Evolutionary conservation across 2,797 vertebrate species (phyloP).

Genomic region (Phrynocephalus guinanensis): DNA sequence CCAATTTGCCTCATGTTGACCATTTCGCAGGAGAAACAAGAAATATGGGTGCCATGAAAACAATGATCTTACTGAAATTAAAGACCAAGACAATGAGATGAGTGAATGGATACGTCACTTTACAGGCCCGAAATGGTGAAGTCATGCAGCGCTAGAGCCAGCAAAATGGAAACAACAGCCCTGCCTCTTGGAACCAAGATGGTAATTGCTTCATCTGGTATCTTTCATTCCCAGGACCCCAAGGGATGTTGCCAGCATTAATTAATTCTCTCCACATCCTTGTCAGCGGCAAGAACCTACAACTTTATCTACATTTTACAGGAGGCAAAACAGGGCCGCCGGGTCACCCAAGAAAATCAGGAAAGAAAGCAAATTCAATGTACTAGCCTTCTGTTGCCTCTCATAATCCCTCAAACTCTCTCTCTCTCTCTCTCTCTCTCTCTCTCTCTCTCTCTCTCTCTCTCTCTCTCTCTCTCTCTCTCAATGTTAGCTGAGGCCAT

Average conservation of each 20-base stretch:
- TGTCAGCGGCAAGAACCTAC: neutral
- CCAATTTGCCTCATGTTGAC: neutral
- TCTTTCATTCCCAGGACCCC: constrained; percentile 41
- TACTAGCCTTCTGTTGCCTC: neutral
- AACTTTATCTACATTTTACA: constrained; percentile 27
- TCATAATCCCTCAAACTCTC: neutral
- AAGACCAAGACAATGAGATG: neutral
- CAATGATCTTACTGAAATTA: neutral
- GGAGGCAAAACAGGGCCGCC: constrained; percentile 4
- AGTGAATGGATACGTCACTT: neutral
- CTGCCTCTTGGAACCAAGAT: constrained; percentile 27
- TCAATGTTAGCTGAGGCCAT: neutral
- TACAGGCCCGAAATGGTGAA: neutral
- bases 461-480: neutral
- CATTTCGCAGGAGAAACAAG: too few species aligned
- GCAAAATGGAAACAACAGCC: neutral
- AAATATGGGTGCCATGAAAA: too few species aligned
- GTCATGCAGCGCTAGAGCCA: neutral
- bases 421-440: neutral
- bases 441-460: neutral
- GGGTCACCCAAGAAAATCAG: constrained; percentile 25
- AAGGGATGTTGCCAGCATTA: constrained; percentile 32
- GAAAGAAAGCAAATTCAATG: constrained; percentile 18
- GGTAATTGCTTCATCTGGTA: constrained; percentile 47
- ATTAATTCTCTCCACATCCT: constrained; percentile 29